Conservation (phyloP, 2,888 invertebrate genomes). For the Cephonodes hylas region DNA sequence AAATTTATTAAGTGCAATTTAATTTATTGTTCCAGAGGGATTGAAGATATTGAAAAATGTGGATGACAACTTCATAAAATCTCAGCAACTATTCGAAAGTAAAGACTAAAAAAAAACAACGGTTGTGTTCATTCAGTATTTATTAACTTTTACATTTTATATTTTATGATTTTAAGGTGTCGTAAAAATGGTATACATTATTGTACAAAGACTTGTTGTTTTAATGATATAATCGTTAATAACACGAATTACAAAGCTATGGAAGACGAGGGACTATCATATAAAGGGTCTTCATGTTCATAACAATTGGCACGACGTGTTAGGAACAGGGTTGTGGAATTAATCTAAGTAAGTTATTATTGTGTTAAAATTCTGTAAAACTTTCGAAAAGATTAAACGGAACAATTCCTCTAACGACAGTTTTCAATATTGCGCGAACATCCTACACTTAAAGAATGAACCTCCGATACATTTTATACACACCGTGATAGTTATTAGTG, state of each 20-base stretch:
- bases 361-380: constrained; percentile 27
- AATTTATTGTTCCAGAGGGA: constrained; percentile 59
- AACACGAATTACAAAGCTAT: constrained; percentile 53
- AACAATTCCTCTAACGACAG: constrained; percentile 26
- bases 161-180: constrained; percentile 67
- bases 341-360: constrained; percentile 30
- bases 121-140: constrained; percentile 61
- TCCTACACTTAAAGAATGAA: constrained; percentile 9
- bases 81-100: constrained; percentile 59
- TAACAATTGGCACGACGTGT: constrained; percentile 72
- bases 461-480: neutral
- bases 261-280: constrained; percentile 72
- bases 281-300: constrained; percentile 43
- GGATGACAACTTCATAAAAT: constrained; percentile 47
- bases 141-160: constrained; percentile 70
- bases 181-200: constrained; percentile 73
- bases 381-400: constrained; percentile 27
- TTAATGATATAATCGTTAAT: constrained; percentile 44
- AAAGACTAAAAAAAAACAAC: constrained; percentile 45
- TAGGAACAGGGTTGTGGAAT: constrained; percentile 65
- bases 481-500: neutral
- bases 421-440: constrained; percentile 29
- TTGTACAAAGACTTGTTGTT: constrained; percentile 66
- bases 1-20: neutral
- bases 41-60: constrained; percentile 62